Evolutionary conservation across 2,888 invertebrate genomes (phyloP), one percentile per base, ranked within the genome.

Genomic region (Strigamia crassipes): DNA sequence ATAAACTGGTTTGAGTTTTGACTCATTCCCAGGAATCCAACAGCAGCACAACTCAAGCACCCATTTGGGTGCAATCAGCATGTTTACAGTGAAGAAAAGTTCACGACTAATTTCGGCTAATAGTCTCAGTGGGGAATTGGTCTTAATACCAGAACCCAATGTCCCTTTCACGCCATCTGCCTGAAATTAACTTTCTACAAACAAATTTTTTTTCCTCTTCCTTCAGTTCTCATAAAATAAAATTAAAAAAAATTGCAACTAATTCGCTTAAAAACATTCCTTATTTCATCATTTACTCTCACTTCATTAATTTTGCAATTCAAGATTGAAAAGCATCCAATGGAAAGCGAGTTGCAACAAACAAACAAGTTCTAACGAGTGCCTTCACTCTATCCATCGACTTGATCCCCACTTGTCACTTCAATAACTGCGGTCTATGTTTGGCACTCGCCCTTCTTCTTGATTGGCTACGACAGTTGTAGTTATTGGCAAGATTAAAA

Each of bases 401-500:
- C 61, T 61, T 61, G 18, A 61, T 61, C 61, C 61, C 61, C 61
- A 61, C 61, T 61, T 61, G 18, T 61, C 61, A 61, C 61, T 61
- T 61, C 61, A 61, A 61, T 61, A 23, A 18, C 61, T 23, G 23
- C 61, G 61, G 23, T 18, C 61, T 61, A 61, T 21, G 61, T 61
- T 46, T 18, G 61, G 61, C 61, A 61, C 61, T 61, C 61, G 18
- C 23, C 61, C 61, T 61, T 61, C 61, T 61, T 61, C 61, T 61
- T 61, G 61, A 61, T 61, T 61, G 61, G 61, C 61, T 12, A 61
- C n/a, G 61, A 61, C 61, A 61, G 61, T 23, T 61, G 61, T 61
- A 61, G 61, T 61, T 61, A 61, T 61, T 61, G 61, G 61, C 61
- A 21, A 61, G 61, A 61, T 61, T 61, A 61, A 61, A 61, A 23